Percentiles rank a stretch among this genome's conserved stretches.
phyloP scores from a whole-genome alignment of 2,797 vertebrate species.

The Nasua narica region DNA sequence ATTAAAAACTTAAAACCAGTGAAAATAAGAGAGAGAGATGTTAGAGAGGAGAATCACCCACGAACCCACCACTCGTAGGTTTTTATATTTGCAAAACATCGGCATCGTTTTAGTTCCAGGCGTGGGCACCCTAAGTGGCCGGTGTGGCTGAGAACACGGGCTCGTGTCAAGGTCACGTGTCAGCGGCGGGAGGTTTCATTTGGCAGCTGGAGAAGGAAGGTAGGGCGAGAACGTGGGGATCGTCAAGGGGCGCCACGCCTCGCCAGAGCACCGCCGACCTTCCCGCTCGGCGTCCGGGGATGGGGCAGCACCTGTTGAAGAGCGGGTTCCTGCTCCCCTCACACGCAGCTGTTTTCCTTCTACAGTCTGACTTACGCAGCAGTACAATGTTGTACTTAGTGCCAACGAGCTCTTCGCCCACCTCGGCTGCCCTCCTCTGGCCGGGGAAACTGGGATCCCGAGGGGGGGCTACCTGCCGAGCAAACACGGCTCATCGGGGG shows the following conservation, averaged over 20 bases:
- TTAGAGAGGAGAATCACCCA: background rate
- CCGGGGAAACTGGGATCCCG: background rate
- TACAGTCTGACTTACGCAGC: background rate
- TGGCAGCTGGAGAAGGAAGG: background rate
- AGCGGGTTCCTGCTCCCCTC: background rate
- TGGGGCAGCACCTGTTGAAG: accelerated
- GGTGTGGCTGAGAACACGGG: accelerated
- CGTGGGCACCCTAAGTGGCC: background rate
- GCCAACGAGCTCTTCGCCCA: background rate
- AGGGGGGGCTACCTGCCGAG: background rate
- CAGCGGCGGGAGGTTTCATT: background rate
- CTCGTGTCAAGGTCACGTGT: background rate
- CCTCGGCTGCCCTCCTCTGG: background rate
- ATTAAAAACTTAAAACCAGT: background rate
- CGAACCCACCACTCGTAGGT: background rate
- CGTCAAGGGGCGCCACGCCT: accelerated
- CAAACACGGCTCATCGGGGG: background rate
- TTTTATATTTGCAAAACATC: background rate
- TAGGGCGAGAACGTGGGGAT: accelerated
- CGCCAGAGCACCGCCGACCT: accelerated
- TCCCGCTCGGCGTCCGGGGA: background rate
- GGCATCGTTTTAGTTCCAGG: accelerated
- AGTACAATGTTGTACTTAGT: background rate
- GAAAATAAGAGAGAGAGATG: background rate
- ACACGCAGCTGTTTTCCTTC: background rate